Base-by-base conservation (phyloP, 2,888 invertebrate genomes). In the Anoncus sp. region DNA sequence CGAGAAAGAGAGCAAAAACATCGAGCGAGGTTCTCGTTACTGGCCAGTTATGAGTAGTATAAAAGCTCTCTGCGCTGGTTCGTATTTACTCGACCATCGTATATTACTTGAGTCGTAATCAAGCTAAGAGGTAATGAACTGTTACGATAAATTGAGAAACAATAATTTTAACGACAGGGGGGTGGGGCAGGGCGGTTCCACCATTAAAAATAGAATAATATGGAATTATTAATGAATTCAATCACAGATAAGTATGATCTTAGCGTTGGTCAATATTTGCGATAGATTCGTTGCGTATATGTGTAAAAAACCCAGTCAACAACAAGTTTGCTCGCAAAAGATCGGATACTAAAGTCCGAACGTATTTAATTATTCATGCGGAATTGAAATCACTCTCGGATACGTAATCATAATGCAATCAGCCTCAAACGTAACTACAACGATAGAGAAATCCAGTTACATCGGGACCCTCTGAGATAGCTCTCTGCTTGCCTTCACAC, bases 31-130 rank as follows among this genome's bases (percentile, higher is more conserved):
- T 12, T 45, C 57, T n/a, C 53, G 65, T 51, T 62, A 55, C 72
- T 49, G 66, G 53, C 66, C 62, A 55, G 76, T 72, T 77, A 77
- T 53, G 76, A 66, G 49, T 53, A 55, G 60, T 72, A 67, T 77
- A 72, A 77, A 77, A 77, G 71, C 67, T 77, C 76, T 59, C 43
- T 47, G 24, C 27, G 35, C 75, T 75, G 63, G 51, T 43, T 51
- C 55, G 10, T 53, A 35, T 70, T 76, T 76, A 18, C 70, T 60
- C 49, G 20, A 49, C 59, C 59, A 65, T 65, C 65, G 65, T 71
- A 70, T 43, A 31, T 65, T 70, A 59, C 65, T 76, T 24, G 70
- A 71, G 59, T 20, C 24, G 53, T 71, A 76, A 76, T 76, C 59
- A 70, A 35, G 43, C 53, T 63, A 51, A 45, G 43, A 53, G 70